Conservation (phyloP, 2,113 vertebrate species). For the Panthera tigris region DNA sequence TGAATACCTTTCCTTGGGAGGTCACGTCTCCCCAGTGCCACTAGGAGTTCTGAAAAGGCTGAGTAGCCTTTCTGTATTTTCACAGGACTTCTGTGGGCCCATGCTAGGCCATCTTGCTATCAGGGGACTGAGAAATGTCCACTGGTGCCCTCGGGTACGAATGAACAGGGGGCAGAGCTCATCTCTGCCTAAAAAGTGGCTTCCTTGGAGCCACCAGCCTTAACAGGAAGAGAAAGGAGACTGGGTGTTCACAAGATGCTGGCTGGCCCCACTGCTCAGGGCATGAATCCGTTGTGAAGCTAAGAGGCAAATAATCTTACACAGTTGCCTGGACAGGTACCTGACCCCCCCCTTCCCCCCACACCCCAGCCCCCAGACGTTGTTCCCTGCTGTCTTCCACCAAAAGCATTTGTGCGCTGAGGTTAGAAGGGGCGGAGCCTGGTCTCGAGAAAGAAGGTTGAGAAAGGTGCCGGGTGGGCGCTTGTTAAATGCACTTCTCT, state of each 20-base stretch:
- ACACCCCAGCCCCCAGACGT: too few species aligned
- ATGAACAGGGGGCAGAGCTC: too few species aligned
- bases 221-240: not conserved
- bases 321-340: not conserved
- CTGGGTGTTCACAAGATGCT: not conserved
- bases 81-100: not conserved
- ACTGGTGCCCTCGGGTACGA: not conserved
- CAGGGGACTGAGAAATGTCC: too few species aligned
- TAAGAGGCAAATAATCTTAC: not conserved
- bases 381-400: not conserved
- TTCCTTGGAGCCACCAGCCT: not conserved
- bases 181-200: too few species aligned
- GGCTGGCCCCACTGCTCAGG: not conserved
- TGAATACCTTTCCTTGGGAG: not conserved
- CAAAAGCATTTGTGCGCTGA: fast-evolving
- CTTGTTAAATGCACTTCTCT: not conserved
- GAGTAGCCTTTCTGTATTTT: not conserved
- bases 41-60: not conserved
- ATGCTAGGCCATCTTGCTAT: not conserved
- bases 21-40: not conserved
- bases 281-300: not conserved
- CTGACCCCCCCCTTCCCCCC: not conserved
- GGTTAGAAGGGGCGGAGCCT: not conserved
- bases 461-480: not conserved
- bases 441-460: not conserved